Percentiles rank a stretch among this genome's conserved stretches.
Conservation (phyloP, 2,888 invertebrate species). For the Drosophila multiciliata region DNA sequence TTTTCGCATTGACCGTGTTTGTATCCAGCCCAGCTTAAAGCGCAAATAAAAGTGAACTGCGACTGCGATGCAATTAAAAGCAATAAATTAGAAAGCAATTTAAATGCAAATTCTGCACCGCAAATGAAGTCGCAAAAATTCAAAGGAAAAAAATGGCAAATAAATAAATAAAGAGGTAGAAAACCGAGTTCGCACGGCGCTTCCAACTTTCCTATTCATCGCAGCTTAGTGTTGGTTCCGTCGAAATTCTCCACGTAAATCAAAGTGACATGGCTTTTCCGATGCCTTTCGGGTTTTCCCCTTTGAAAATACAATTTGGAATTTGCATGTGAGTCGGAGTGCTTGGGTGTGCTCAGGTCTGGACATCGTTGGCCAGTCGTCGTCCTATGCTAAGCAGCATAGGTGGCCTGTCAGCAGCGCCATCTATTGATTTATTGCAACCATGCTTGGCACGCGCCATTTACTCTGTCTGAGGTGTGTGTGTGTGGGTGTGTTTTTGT, state of each 20-base stretch:
- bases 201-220: slow-evolving; percentile 21
- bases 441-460: slow-evolving; percentile 68
- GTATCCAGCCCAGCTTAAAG: slow-evolving; percentile 50
- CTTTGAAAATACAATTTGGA: slow-evolving; percentile 35
- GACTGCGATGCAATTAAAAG: slow-evolving; percentile 57
- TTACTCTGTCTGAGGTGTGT: slow-evolving; percentile 38
- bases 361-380: slow-evolving; percentile 18
- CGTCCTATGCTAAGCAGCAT: slow-evolving; percentile 35
- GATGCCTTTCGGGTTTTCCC: slow-evolving; percentile 15
- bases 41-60: slow-evolving; percentile 39
- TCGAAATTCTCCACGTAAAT: slow-evolving; percentile 65
- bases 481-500: neutral
- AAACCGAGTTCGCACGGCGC: slow-evolving; percentile 20
- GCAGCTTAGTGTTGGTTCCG: slow-evolving; percentile 15
- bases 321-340: neutral
- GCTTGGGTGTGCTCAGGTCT: slow-evolving; percentile 1
- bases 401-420: slow-evolving; percentile 66
- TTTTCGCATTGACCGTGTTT: slow-evolving; percentile 17
- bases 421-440: slow-evolving; percentile 68
- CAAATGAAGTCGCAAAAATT: slow-evolving; percentile 58
- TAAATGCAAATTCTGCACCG: slow-evolving; percentile 59
- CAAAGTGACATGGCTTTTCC: slow-evolving; percentile 69
- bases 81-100: slow-evolving; percentile 69
- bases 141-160: neutral
- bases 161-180: neutral